Evolutionary conservation across 2,888 invertebrate species (phyloP).

Genomic region (Agapostemon virescens): DNA sequence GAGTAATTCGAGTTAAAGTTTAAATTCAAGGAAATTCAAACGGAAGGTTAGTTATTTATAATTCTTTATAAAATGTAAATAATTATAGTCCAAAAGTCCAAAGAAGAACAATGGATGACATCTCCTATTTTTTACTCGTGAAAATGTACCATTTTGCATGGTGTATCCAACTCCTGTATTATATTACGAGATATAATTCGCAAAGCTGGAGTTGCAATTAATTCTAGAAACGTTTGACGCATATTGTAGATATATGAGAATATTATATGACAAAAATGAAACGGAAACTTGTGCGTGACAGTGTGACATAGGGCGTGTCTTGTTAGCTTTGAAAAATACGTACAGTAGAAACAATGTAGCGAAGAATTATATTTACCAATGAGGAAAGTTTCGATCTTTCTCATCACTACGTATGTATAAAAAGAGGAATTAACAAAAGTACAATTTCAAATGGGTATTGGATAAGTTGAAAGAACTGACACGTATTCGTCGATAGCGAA

Average conservation of each 20-base stretch:
- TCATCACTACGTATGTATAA: not conserved
- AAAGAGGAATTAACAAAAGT: not conserved
- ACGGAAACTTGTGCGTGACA: not conserved
- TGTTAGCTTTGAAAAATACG: constrained; percentile 14
- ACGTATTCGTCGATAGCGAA: too few relatives aligned
- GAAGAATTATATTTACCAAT: not conserved
- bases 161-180: constrained; percentile 17
- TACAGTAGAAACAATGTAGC: not conserved
- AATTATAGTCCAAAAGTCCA: constrained; percentile 16
- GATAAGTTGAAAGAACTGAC: too few relatives aligned
- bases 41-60: constrained; percentile 20
- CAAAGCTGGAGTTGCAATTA: constrained; percentile 16
- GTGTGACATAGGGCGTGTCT: constrained; percentile 1
- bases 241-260: constrained; percentile 15
- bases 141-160: constrained; percentile 18
- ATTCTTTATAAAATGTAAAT: constrained; percentile 11
- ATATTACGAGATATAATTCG: constrained; percentile 15
- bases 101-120: constrained; percentile 17
- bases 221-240: constrained; percentile 17
- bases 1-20: too few relatives aligned
- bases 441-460: not conserved
- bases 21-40: too few relatives aligned
- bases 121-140: not conserved
- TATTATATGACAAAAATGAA: constrained; percentile 20
- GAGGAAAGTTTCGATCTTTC: not conserved